Base-by-base conservation (phyloP, 2,888 invertebrate genomes). In the Hypercompe scribonia region DNA sequence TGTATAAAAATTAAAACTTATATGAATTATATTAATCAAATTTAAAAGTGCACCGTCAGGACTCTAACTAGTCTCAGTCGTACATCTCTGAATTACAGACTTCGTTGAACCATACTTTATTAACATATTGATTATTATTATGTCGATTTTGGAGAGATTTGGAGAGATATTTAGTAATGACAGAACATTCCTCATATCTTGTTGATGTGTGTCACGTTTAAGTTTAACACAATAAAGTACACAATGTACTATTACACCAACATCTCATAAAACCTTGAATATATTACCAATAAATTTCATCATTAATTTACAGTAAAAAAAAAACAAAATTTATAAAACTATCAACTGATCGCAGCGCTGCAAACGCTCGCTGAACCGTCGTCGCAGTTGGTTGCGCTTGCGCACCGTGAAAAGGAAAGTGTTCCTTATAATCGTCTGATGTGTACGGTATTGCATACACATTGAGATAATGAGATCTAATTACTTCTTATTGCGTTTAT, bases 351-450 rank as follows among this genome's bases (percentile, higher is more conserved):
- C 36, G 61, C 36, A 28, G 34, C 33, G 65, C 64, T 31, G 39
- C 42, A 70, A 65, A 61, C 36, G 66, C 15, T 54, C 65, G 42
- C 54, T 21, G 28, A 58, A 46, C 18, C 36, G 77, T 73, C 71
- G 24, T 73, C 71, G 24, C 79, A 78, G 70, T 78, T 66, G 77
- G 73, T 28, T 78, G 84, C 83, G 73, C 74, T 13, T 65, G 78
- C 79, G 75, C 76, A 71, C 75, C 74, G 76, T 74, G 81, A 86
- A 88, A 87, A 78, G 74, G 87, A 88, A 88, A 88, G 88, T 87
- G 81, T 73, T 75, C 74, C 77, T 82, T 79, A 78, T 76, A 77
- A 79, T 78, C 75, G 74, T 70, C 74, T 75, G 71, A 66, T 69
- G 34, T 31, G 54, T 42, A 31, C 24, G 10, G 36, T 66, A 61